These are phyloP conservation scores for Hyperopisus bebe DNA, from an alignment of 2,113 vertebrate species.

Conservation along the genomic window DNA sequence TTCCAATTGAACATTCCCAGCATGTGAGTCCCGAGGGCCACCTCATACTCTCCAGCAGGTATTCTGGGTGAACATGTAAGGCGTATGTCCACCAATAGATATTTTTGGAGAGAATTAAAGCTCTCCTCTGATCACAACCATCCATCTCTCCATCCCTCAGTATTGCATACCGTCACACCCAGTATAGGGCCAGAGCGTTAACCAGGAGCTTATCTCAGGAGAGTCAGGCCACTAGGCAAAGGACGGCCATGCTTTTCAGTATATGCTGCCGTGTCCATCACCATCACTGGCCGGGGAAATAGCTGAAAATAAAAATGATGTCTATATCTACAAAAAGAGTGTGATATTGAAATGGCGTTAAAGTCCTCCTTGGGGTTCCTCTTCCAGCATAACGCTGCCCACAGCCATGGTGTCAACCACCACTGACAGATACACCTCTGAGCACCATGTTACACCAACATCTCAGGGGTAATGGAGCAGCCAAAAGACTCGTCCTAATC, in stretches of 20 bases:
- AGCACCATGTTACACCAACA: slow-evolving; percentile 78
- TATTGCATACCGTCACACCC: neutral
- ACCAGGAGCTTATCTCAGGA: neutral
- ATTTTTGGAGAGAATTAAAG: neutral
- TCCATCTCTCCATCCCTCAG: neutral
- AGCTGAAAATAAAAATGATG: neutral
- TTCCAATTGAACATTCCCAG: neutral
- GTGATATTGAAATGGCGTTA: neutral
- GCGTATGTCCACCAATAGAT: neutral
- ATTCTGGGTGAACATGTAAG: slow-evolving; percentile 26
- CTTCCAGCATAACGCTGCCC: slow-evolving; percentile 7
- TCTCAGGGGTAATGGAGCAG: slow-evolving; percentile 85
- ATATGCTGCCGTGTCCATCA: neutral
- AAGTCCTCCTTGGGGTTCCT: neutral
- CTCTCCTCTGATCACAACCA: neutral
- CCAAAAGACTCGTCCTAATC: slow-evolving; percentile 24
- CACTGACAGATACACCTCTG: slow-evolving; percentile 81
- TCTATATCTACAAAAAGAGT: neutral
- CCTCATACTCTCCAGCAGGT: neutral
- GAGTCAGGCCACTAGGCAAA: neutral
- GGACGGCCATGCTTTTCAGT: neutral
- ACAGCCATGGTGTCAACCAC: slow-evolving; percentile 66
- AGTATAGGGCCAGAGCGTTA: neutral
- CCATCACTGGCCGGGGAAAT: neutral
- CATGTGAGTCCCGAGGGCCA: neutral